phyloP scores from a whole-genome alignment of 1,140 invertebrate genomes.

The Drosophila paulistorum region DNA sequence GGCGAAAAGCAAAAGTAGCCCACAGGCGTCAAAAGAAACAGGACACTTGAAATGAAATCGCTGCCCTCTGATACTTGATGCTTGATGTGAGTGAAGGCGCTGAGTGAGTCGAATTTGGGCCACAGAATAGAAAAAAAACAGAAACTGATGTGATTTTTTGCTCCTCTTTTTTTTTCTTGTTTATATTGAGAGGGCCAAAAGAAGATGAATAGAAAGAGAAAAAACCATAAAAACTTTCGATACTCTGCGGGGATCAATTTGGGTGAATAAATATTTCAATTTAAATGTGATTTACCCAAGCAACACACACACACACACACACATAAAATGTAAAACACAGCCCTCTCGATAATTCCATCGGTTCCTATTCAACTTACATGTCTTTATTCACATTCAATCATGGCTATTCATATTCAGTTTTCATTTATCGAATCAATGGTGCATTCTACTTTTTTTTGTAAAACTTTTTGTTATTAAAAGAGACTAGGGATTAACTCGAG shows the following conservation, averaged over 20 bases:
- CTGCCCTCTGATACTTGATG: not conserved
- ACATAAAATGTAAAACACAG: not conserved
- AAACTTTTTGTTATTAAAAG: not conserved
- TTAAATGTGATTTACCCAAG: conserved; percentile 8
- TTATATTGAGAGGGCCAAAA: not conserved
- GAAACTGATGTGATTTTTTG: conserved; percentile 7
- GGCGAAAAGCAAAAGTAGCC: conserved; percentile 58
- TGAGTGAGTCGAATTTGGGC: not conserved
- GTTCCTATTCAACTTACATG: conserved; percentile 5
- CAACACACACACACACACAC: not conserved
- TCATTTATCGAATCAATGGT: not conserved
- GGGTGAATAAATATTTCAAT: conserved; percentile 11
- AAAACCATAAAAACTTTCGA: conserved; percentile 2
- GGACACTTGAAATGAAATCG: conserved; percentile 40
- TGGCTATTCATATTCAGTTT: conserved; percentile 3
- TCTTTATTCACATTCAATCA: not conserved
- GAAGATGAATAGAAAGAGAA: not conserved
- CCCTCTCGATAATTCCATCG: conserved; percentile 1
- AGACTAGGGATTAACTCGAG: too few relatives aligned
- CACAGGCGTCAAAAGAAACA: conserved; percentile 46
- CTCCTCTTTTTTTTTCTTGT: not conserved
- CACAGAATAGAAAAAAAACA: not conserved
- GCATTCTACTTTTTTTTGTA: not conserved
- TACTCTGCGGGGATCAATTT: conserved; percentile 9
- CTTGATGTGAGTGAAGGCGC: not conserved